Percentiles rank a stretch among this genome's conserved stretches.
phyloP scores from a whole-genome alignment of 2,888 invertebrate genomes.

The Orchesellides sinensis region DNA sequence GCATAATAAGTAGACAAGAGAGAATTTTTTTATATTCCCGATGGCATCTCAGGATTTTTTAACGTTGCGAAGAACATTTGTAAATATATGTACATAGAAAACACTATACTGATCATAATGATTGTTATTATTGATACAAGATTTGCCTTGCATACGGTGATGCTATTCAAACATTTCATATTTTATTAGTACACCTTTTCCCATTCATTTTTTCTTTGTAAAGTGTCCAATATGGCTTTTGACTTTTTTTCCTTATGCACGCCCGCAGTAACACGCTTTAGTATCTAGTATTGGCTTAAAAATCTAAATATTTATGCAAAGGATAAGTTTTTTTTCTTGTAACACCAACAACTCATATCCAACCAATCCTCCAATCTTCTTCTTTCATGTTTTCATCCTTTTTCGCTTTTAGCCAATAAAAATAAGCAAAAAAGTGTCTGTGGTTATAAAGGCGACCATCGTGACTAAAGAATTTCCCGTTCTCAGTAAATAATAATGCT shows the following conservation, averaged over 20 bases:
- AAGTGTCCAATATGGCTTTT: neutral
- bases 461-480: constrained; percentile 49
- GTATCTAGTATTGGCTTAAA: too few species aligned
- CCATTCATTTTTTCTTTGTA: neutral
- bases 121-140: constrained; percentile 25
- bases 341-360: constrained; percentile 11
- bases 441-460: neutral
- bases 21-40: constrained; percentile 28
- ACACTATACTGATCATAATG: neutral
- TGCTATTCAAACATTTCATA: constrained; percentile 41
- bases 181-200: constrained; percentile 22
- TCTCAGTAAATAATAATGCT: constrained; percentile 21
- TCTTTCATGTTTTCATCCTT: neutral
- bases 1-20: neutral
- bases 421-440: constrained; percentile 18
- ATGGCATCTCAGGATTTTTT: constrained; percentile 25
- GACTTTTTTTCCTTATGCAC: neutral
- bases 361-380: constrained; percentile 24
- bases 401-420: constrained; percentile 18
- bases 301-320: too few species aligned
- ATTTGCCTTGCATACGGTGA: constrained; percentile 16
- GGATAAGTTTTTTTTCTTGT: constrained; percentile 10
- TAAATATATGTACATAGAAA: neutral
- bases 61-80: neutral
- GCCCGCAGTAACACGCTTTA: neutral